These are phyloP conservation scores for Agonopterix subpropinquella DNA, from an alignment of 2,888 invertebrate species.

Conservation along the genomic window DNA sequence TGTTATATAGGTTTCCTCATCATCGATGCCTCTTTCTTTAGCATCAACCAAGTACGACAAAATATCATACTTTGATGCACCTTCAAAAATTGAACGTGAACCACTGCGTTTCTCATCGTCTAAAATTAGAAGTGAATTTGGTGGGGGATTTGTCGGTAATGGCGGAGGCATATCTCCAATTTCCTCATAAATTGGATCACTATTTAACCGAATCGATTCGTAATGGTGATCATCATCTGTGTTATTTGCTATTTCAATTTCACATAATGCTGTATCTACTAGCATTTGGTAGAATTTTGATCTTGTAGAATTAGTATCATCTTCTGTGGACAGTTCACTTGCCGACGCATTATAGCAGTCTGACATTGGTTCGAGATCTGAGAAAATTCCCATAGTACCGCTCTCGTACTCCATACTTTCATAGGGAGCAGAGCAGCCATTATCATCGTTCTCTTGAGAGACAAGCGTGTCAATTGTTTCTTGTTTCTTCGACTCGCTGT, in stretches of 20 bases:
- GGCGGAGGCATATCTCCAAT: constrained; percentile 86
- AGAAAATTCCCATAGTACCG: constrained; percentile 69
- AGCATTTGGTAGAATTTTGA: constrained; percentile 85
- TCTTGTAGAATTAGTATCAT: constrained; percentile 78
- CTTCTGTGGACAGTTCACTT: constrained; percentile 79
- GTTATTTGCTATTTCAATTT: constrained; percentile 78
- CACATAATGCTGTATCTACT: constrained; percentile 81
- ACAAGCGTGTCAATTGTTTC: constrained; percentile 29
- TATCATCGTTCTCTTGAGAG: constrained; percentile 61
- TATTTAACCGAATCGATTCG: constrained; percentile 80
- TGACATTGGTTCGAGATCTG: constrained; percentile 75
- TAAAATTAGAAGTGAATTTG: constrained; percentile 78
- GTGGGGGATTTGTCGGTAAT: constrained; percentile 85
- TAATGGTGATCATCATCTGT: constrained; percentile 82
- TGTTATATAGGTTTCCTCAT: constrained; percentile 82
- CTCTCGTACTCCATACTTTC: constrained; percentile 84
- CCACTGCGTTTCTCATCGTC: constrained; percentile 83
- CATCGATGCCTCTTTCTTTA: constrained; percentile 83
- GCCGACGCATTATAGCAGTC: constrained; percentile 84
- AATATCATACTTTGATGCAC: constrained; percentile 92
- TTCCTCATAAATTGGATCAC: constrained; percentile 87
- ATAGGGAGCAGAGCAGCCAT: constrained; percentile 82
- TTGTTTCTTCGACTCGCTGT: constrained; percentile 30
- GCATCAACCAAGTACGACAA: constrained; percentile 92
- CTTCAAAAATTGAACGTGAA: constrained; percentile 83